These are phyloP conservation scores for Neosilurus hyrtlii DNA, from an alignment of 2,797 vertebrate genomes.

Conservation along the genomic window DNA sequence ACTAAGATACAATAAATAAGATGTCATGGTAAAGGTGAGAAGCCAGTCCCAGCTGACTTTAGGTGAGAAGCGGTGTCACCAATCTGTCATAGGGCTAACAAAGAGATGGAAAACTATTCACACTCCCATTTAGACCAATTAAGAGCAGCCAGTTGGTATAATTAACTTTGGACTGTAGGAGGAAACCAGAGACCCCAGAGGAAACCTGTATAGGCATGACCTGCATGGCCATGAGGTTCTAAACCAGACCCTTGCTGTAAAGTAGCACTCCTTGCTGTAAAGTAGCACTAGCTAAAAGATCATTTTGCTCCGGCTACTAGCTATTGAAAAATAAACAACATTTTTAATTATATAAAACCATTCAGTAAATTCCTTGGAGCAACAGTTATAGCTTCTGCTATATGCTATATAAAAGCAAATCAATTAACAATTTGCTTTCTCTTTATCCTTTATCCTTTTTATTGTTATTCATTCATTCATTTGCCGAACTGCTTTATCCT, in stretches of 20 bases:
- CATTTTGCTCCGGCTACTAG: not conserved
- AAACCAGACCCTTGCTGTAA: too few relatives aligned
- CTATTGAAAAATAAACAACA: not conserved
- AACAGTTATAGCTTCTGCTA: not conserved
- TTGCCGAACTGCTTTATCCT: too few relatives aligned
- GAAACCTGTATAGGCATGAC: too few relatives aligned
- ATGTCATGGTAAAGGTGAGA: not conserved
- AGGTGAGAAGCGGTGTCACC: not conserved
- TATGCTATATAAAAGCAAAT: not conserved
- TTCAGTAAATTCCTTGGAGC: not conserved
- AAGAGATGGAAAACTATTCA: not conserved
- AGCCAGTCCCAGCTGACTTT: not conserved
- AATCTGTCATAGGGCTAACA: not conserved
- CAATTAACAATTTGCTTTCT: not conserved
- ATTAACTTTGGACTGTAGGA: not conserved
- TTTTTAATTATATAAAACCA: slow-evolving; percentile 7
- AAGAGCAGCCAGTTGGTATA: not conserved
- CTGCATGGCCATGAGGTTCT: too few relatives aligned
- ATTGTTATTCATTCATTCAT: not conserved
- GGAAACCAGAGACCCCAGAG: not conserved
- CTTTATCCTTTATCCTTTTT: not conserved
- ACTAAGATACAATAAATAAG: not conserved
- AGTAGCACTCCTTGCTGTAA: too few relatives aligned
- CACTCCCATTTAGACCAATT: not conserved
- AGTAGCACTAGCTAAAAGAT: not conserved